Base-by-base conservation (phyloP, 1,140 invertebrate genomes). In the Drosophila paulistorum region DNA sequence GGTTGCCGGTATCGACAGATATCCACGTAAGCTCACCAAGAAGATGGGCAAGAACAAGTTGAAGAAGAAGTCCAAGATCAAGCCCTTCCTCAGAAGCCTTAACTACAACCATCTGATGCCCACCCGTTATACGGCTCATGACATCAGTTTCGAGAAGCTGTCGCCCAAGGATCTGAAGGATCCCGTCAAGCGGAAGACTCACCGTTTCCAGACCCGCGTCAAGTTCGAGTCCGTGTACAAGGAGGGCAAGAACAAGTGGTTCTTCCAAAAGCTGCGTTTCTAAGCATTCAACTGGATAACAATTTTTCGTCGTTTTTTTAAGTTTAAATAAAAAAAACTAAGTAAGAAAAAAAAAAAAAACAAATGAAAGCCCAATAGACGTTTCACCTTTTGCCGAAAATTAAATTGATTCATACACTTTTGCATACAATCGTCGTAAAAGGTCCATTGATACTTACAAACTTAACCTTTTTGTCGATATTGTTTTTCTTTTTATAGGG, bases 41-140 rank as follows among this genome's bases (percentile, higher is more conserved):
- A 94, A 95, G 68, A 99, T 99, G 98, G 96, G 97, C 83, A 99
- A 99, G 94, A 97, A 96, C 87, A 99, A 98, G 94, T 95, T 99
- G 76, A 97, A 97, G 93, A 97, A 98, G 92, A 95, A 98, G 82
- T 98, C 97, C 79, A 99, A 99, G 93, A 96, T 99, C 72, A 99
- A 99, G 95, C 96, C 99, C 77, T 99, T 99, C 93, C 94, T 99
- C 48, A 98, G 98, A 94, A 97, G 99, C 59, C 93, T 98, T 64
- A 99, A 99, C 93, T 99, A 99, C 94, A 99, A 99, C 90, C 99
- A 99, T 93, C 93, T 99, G 71, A 99, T 99, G 97, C 99, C 99
- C 66, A 99, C 99, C 41, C 95, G 98, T 83, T 99, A 99, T 93
- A 96, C 97, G 3, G 97, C 99, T 73, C 91, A 91, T 51, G 98